phyloP scores from a whole-genome alignment of 2,797 vertebrate species.

The Melanotaenia maccullochi region DNA sequence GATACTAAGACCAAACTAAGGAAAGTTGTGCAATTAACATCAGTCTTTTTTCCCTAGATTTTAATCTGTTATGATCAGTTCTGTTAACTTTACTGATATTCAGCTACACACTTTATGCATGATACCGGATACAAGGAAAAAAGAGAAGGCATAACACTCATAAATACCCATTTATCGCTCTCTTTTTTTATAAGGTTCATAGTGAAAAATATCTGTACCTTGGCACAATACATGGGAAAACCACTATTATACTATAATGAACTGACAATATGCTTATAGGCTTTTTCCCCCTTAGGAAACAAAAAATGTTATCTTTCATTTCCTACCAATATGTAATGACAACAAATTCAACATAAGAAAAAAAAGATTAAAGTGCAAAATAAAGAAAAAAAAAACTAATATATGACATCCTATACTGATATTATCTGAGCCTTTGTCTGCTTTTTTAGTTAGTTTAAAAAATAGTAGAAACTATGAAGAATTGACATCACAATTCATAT shows the following conservation, averaged over 20 bases:
- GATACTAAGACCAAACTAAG: background rate
- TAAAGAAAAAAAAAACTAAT: background rate
- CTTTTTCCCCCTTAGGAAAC: background rate
- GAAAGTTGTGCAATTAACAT: background rate
- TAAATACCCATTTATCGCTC: conserved; percentile 12
- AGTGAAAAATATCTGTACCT: conserved; percentile 42
- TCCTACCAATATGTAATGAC: conserved; percentile 10
- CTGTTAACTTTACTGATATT: background rate
- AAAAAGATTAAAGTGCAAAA: conserved; percentile 69
- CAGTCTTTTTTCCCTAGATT: background rate
- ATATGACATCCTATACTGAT: conserved; percentile 16
- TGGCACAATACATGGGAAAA: conserved; percentile 21
- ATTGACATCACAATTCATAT: conserved; percentile 5
- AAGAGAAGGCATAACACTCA: conserved; percentile 14
- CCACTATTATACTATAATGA: background rate
- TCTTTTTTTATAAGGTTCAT: conserved; percentile 54
- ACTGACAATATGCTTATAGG: conserved; percentile 1
- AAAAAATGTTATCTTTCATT: conserved; percentile 1
- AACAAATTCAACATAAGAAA: conserved; percentile 17
- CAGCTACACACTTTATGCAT: background rate
- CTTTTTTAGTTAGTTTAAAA: conserved; percentile 12
- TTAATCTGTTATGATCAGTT: background rate
- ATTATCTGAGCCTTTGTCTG: conserved; percentile 1
- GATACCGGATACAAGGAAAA: background rate
- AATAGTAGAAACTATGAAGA: conserved; percentile 3